Evolutionary conservation across 2,113 vertebrate species (phyloP).

Genomic region (Cardinalis cardinalis): DNA sequence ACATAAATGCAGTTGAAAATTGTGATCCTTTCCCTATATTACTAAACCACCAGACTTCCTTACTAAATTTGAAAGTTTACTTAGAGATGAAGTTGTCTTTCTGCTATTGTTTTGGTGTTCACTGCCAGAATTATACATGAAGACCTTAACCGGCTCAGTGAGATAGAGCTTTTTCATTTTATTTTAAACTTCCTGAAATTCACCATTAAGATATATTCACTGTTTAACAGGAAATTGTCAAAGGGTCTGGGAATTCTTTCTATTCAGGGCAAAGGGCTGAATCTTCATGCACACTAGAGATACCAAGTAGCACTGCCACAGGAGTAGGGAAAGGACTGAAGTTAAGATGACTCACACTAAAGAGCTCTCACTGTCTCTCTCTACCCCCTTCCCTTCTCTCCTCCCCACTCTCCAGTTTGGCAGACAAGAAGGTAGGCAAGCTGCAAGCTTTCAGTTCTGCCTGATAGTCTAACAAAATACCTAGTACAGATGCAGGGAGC

Average conservation of each 20-base stretch:
- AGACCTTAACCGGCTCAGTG: accelerated
- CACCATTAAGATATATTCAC: background rate
- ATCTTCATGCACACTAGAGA: background rate
- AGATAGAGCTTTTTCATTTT: background rate
- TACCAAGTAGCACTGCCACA: conserved; percentile 10
- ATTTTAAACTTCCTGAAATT: background rate
- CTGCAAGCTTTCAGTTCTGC: conserved; percentile 48
- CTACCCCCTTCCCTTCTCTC: background rate
- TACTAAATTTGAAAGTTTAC: conserved; percentile 20
- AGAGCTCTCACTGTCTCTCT: background rate
- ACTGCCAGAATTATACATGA: background rate
- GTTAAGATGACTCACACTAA: conserved; percentile 19
- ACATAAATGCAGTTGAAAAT: conserved; percentile 6
- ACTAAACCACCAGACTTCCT: background rate
- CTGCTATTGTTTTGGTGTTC: background rate
- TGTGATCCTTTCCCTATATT: background rate
- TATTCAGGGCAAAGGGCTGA: background rate
- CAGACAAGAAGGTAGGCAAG: conserved; percentile 36
- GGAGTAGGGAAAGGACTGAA: conserved; percentile 33
- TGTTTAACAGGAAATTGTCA: background rate
- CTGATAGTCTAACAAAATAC: conserved; percentile 50
- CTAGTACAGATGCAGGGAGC: conserved; percentile 28
- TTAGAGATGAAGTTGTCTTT: background rate
- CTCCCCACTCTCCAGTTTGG: background rate
- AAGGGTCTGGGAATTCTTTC: conserved; percentile 3